Evolutionary conservation across 2,888 invertebrate genomes (phyloP).

Genomic region (Pollenia angustigena): DNA sequence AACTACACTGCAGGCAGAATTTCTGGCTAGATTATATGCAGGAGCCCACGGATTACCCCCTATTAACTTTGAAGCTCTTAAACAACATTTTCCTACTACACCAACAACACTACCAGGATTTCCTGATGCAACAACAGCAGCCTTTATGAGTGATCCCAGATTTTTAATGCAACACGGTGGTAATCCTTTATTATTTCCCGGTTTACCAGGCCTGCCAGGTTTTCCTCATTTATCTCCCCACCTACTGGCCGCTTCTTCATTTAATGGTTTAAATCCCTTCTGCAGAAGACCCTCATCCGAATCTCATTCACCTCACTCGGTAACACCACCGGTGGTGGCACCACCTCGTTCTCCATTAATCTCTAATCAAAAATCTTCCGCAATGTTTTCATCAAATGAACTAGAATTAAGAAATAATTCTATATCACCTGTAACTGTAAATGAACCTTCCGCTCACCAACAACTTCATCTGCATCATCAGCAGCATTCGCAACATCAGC

Average conservation of each 20-base stretch:
- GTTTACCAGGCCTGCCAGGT: conserved; percentile 85
- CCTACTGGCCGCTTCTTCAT: conserved; percentile 80
- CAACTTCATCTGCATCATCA: conserved; percentile 33
- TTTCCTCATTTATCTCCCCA: conserved; percentile 85
- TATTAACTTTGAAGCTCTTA: conserved; percentile 88
- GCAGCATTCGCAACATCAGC: conserved; percentile 40
- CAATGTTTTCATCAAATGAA: conserved; percentile 58
- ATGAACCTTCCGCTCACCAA: conserved; percentile 70
- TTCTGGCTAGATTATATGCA: conserved; percentile 91
- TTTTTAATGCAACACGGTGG: conserved; percentile 84
- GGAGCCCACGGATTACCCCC: conserved; percentile 87
- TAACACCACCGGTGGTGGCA: conserved; percentile 83
- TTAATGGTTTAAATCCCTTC: conserved; percentile 82
- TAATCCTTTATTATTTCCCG: conserved; percentile 86
- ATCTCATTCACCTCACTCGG: conserved; percentile 85
- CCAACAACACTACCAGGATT: conserved; percentile 66
- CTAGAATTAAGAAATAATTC: conserved; percentile 59
- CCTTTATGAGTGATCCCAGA: conserved; percentile 80
- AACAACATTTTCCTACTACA: conserved; percentile 82
- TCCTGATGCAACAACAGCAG: conserved; percentile 74
- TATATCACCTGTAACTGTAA: conserved; percentile 61
- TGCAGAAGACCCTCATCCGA: conserved; percentile 84
- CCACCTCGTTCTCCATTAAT: conserved; percentile 74
- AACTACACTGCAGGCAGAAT: conserved; percentile 87
- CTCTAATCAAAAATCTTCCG: conserved; percentile 69